phyloP scores from a whole-genome alignment of 2,888 invertebrate genomes.

The Synergus itoensis region DNA sequence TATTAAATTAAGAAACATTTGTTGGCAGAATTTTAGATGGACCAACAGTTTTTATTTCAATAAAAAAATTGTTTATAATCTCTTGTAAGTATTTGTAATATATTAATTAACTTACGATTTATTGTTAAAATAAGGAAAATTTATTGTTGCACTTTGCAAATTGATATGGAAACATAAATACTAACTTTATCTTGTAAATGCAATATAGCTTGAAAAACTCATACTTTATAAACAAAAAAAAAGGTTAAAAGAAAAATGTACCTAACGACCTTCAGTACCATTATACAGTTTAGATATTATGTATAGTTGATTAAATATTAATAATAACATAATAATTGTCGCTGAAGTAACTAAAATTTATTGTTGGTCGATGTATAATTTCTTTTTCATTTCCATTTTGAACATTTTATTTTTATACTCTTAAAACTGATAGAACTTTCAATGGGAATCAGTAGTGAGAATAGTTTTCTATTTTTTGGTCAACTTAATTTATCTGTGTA shows the following conservation, averaged over 20 bases:
- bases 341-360: not conserved
- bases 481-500: not conserved
- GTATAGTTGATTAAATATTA: not conserved
- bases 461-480: not conserved
- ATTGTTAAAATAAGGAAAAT: not conserved
- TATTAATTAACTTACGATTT: not conserved
- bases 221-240: not conserved
- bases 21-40: not conserved
- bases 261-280: not conserved
- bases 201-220: not conserved
- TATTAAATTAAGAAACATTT: not conserved
- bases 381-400: not conserved
- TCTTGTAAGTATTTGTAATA: conserved; percentile 10
- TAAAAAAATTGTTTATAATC: not conserved
- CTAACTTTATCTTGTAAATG: not conserved
- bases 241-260: not conserved
- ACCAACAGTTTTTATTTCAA: not conserved
- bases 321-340: not conserved
- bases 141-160: not conserved
- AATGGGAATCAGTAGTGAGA: not conserved
- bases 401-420: not conserved
- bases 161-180: not conserved
- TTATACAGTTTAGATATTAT: not conserved
- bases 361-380: not conserved
- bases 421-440: not conserved